A percentile compares a stretch with the other conserved stretches of the same genome.
These are phyloP conservation scores for Danio aesculapii DNA, from an alignment of 2,797 vertebrate species.

Conservation along the genomic window DNA sequence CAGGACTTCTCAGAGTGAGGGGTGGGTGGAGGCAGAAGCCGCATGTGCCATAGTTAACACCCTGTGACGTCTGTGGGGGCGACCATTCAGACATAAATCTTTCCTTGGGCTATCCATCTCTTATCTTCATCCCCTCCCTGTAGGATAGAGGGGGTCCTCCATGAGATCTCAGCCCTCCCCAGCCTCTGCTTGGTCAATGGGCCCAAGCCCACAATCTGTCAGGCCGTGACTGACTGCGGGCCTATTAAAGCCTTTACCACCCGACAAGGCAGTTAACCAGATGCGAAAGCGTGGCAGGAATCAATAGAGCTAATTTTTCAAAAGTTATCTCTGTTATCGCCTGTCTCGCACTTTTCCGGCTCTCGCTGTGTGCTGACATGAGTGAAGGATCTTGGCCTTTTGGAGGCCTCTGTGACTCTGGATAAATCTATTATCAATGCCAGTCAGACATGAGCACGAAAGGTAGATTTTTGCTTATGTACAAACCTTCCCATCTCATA, in stretches of 20 bases:
- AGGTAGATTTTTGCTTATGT: not conserved
- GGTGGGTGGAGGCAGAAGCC: slow-evolving; percentile 65
- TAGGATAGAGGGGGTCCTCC: slow-evolving; percentile 36
- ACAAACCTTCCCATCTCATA: not conserved
- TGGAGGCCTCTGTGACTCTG: not conserved
- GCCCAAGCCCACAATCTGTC: slow-evolving; percentile 47
- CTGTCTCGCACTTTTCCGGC: slow-evolving; percentile 11
- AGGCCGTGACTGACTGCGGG: slow-evolving; percentile 42
- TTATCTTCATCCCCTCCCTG: slow-evolving; percentile 47
- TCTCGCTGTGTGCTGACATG: rapidly evolving
- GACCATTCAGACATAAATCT: slow-evolving; percentile 59
- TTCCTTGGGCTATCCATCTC: slow-evolving; percentile 43
- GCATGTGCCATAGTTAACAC: slow-evolving; percentile 62
- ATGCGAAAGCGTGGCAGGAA: slow-evolving; percentile 57
- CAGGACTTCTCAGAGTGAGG: slow-evolving; percentile 72
- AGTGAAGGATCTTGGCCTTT: slow-evolving; percentile 34
- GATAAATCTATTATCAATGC: slow-evolving; percentile 24
- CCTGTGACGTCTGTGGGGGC: slow-evolving; percentile 55
- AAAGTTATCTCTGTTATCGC: slow-evolving; percentile 44
- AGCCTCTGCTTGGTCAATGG: slow-evolving; percentile 31
- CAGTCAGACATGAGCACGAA: not conserved
- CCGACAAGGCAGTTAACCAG: slow-evolving; percentile 61
- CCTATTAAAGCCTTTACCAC: slow-evolving; percentile 62
- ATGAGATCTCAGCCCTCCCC: slow-evolving; percentile 17
- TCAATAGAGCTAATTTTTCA: slow-evolving; percentile 55